Conservation (phyloP, 2,888 invertebrate species). For the Parnassius mnemosyne region DNA sequence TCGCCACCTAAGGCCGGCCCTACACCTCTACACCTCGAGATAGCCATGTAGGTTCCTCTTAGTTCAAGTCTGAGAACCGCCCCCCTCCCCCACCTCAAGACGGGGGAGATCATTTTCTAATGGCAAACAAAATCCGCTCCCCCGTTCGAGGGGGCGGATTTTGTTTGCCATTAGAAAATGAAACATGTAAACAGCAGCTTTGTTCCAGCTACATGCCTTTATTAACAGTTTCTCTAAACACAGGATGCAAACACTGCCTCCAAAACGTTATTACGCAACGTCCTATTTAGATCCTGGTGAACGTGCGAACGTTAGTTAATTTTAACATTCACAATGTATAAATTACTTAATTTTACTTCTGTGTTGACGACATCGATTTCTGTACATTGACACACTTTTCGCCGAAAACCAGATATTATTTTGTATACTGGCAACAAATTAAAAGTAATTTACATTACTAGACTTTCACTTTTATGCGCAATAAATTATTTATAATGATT, state of each 20-base stretch:
- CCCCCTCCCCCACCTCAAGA: no score
- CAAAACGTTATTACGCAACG: constrained; percentile 16
- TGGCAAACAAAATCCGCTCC: no score
- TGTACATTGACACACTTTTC: background rate
- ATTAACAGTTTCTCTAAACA: constrained; percentile 12
- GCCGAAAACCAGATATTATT: background rate
- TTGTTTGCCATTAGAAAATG: constrained; percentile 6
- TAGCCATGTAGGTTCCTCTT: no score
- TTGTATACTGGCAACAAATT: background rate
- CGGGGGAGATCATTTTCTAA: no score
- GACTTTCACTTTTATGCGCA: constrained; percentile 1
- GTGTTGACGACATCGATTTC: background rate
- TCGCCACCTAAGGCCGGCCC: no score
- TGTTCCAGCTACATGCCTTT: constrained; percentile 3
- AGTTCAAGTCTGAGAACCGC: no score
- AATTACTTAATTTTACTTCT: background rate
- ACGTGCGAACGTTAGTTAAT: background rate
- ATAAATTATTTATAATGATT: no score
- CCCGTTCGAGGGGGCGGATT: background rate
- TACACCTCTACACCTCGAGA: no score
- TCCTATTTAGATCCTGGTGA: background rate
- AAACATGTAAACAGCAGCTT: constrained; percentile 2
- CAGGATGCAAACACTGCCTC: constrained; percentile 7
- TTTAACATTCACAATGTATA: background rate
- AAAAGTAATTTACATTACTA: background rate